phyloP scores from a whole-genome alignment of 2,797 vertebrate species.

The Acomys russatus region DNA sequence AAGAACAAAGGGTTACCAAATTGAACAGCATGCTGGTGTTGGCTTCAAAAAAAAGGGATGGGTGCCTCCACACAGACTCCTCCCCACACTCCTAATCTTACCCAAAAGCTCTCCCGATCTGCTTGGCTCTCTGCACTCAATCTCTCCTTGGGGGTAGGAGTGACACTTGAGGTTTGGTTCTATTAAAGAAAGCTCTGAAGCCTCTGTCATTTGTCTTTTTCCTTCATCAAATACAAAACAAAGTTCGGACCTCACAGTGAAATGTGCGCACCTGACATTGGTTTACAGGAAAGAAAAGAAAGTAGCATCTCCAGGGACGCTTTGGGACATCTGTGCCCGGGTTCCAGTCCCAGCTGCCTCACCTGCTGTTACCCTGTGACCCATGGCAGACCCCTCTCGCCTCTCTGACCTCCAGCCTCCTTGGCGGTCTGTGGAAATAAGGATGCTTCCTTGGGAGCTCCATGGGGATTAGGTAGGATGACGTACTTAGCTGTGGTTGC shows the following conservation, averaged over 20 bases:
- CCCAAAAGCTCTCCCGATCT: not conserved
- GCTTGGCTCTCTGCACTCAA: not conserved
- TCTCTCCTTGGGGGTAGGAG: not conserved
- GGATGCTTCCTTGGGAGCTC: not conserved
- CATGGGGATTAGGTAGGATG: not conserved
- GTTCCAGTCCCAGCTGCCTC: fast-evolving
- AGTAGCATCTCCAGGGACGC: not conserved
- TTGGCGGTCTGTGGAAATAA: not conserved
- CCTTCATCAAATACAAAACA: constrained; percentile 16
- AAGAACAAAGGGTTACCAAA: not conserved
- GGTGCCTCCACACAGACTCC: not conserved
- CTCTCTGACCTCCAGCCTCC: not conserved
- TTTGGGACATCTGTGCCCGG: not conserved
- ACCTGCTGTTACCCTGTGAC: not conserved
- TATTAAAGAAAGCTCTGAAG: not conserved
- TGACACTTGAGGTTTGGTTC: not conserved
- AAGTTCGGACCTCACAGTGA: constrained; percentile 15
- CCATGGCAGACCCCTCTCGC: not conserved
- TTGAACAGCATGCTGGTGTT: not conserved
- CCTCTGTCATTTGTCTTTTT: not conserved
- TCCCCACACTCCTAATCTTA: not conserved
- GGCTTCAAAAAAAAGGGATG: not conserved
- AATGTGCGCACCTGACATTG: not conserved
- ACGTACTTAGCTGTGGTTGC: not conserved
- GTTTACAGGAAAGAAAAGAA: not conserved